Conservation (phyloP, 2,797 vertebrate species). For the Amblyraja radiata region DNA sequence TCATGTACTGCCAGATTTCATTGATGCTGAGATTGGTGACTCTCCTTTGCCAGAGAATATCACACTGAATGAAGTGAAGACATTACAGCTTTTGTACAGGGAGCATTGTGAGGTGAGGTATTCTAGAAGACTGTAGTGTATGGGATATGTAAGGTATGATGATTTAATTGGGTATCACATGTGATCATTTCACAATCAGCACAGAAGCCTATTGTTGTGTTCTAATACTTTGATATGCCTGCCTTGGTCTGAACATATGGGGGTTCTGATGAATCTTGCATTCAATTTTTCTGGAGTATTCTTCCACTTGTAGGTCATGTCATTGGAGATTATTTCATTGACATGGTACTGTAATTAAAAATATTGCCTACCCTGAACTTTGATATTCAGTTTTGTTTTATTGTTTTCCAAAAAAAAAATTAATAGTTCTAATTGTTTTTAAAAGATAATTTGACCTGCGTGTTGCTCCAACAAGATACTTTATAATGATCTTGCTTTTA, state of each 20-base stretch:
- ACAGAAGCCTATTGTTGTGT: neutral
- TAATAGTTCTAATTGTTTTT: neutral
- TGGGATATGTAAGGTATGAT: neutral
- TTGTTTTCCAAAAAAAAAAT: neutral
- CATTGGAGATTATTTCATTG: neutral
- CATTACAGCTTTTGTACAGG: conserved; percentile 82
- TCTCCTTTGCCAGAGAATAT: conserved; percentile 74
- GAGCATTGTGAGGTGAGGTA: conserved; percentile 86
- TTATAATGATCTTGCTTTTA: no score
- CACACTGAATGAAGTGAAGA: conserved; percentile 74
- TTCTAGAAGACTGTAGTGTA: neutral
- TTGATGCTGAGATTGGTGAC: conserved; percentile 69
- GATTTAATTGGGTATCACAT: neutral
- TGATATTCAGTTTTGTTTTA: neutral
- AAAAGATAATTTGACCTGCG: neutral
- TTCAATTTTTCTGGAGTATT: neutral
- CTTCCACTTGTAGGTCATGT: neutral
- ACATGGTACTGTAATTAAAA: neutral
- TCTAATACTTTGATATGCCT: neutral
- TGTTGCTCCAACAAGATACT: no score
- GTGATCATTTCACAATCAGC: neutral
- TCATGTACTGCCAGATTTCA: conserved; percentile 82
- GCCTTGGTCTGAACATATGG: neutral
- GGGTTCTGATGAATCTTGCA: neutral
- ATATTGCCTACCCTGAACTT: neutral